These are phyloP conservation scores for Drosophila rellima DNA, from an alignment of 2,888 invertebrate genomes.

Conservation along the genomic window DNA sequence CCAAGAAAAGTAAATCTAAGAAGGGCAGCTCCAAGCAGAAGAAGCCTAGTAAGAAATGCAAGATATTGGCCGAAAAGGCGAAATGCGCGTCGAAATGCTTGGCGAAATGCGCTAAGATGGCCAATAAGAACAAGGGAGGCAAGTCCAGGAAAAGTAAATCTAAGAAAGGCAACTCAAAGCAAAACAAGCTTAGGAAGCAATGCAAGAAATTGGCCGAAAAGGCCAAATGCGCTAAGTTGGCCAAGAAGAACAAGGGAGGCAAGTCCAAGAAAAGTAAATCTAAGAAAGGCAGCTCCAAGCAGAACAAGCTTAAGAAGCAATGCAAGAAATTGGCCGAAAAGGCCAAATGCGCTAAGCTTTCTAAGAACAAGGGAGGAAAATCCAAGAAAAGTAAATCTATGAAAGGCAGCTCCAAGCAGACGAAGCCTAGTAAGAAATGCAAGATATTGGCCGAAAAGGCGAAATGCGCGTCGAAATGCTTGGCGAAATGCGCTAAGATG, in stretches of 20 bases:
- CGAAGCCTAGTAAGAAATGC: no score
- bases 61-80: slow-evolving; percentile 2
- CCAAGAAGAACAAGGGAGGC: not conserved
- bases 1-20: no score
- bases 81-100: no score
- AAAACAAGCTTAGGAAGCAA: not conserved
- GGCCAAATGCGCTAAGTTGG: not conserved
- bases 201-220: not conserved
- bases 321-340: not conserved
- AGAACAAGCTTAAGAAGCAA: not conserved
- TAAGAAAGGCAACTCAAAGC: slow-evolving; percentile 1
- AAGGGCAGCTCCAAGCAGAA: not conserved
- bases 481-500: no score
- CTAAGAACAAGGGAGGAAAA: no score
- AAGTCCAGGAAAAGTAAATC: not conserved
- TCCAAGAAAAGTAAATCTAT: no score
- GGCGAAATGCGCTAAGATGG: slow-evolving; percentile 11
- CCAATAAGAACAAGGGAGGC: not conserved
- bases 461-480: no score
- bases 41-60: not conserved
- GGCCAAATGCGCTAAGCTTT: no score
- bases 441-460: no score
- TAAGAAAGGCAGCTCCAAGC: no score
- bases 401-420: no score
- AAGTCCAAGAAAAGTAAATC: no score